phyloP scores from a whole-genome alignment of 2,113 vertebrate species.

The Pseudorectes ferrugineus region DNA sequence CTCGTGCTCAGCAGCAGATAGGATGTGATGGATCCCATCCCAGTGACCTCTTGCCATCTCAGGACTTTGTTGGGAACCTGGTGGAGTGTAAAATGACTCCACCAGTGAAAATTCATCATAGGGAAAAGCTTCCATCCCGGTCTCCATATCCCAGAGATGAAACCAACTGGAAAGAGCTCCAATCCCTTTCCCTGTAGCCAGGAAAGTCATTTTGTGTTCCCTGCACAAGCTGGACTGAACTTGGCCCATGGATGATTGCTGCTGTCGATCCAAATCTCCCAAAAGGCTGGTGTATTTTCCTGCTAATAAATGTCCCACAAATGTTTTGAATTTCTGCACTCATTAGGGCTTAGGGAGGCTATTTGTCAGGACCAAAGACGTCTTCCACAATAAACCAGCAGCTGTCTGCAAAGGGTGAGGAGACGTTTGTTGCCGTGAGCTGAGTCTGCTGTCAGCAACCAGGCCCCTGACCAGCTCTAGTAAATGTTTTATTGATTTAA shows the following conservation, averaged over 20 bases:
- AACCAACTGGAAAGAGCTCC: neutral
- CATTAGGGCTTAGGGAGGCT: slow-evolving; percentile 63
- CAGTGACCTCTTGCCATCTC: neutral
- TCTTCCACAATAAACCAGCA: slow-evolving; percentile 70
- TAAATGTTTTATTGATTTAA: slow-evolving; percentile 77
- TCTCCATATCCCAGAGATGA: neutral
- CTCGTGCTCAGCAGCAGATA: neutral
- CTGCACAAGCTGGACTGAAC: neutral
- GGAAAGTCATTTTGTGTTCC: neutral
- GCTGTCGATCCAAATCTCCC: slow-evolving; percentile 41
- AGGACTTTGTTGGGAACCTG: neutral
- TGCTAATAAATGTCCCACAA: slow-evolving; percentile 69
- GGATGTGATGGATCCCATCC: neutral
- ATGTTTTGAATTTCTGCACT: slow-evolving; percentile 70
- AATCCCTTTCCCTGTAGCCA: neutral
- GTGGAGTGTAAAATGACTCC: neutral
- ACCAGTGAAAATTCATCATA: neutral
- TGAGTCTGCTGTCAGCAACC: slow-evolving; percentile 72
- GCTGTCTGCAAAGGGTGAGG: slow-evolving; percentile 66
- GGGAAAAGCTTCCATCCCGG: neutral
- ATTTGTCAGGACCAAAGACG: slow-evolving; percentile 70
- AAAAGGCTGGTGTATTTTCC: slow-evolving; percentile 34
- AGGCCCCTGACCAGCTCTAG: slow-evolving; percentile 49
- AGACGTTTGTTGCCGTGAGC: slow-evolving; percentile 58
- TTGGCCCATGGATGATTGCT: neutral